These are phyloP conservation scores for Danio kyathit DNA, from an alignment of 2,797 vertebrate genomes.

Conservation along the genomic window DNA sequence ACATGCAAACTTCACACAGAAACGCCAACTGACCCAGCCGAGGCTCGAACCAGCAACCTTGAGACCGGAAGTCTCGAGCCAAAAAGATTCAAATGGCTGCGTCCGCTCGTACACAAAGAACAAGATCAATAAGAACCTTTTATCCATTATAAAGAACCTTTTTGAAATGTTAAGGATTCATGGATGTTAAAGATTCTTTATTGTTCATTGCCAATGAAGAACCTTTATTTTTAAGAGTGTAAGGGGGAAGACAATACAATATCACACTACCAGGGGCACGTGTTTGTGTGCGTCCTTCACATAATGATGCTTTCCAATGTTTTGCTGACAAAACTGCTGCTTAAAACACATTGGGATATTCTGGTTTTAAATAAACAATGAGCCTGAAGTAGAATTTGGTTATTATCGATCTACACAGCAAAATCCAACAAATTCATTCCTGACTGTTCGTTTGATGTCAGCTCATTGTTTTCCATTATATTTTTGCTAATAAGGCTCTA, in stretches of 20 bases:
- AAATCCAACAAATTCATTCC: slow-evolving; percentile 43
- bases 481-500: slow-evolving; percentile 11
- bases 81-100: no score
- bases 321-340: slow-evolving; percentile 7
- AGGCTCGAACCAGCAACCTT: no score
- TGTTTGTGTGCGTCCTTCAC: neutral
- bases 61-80: no score
- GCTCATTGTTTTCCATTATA: slow-evolving; percentile 25
- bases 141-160: no score
- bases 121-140: no score
- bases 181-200: no score
- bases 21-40: no score
- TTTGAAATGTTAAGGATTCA: no score
- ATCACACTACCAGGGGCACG: neutral
- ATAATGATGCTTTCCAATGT: slow-evolving; percentile 17
- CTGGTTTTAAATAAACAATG: slow-evolving; percentile 24
- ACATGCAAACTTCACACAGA: no score
- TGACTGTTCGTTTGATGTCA: slow-evolving; percentile 18
- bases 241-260: neutral
- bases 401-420: slow-evolving; percentile 5
- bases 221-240: no score
- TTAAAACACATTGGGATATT: slow-evolving; percentile 3
- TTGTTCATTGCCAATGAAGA: no score
- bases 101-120: no score
- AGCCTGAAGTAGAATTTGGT: slow-evolving; percentile 7